phyloP scores from a whole-genome alignment of 2,113 vertebrate genomes.

The Mormyrus lacerda region DNA sequence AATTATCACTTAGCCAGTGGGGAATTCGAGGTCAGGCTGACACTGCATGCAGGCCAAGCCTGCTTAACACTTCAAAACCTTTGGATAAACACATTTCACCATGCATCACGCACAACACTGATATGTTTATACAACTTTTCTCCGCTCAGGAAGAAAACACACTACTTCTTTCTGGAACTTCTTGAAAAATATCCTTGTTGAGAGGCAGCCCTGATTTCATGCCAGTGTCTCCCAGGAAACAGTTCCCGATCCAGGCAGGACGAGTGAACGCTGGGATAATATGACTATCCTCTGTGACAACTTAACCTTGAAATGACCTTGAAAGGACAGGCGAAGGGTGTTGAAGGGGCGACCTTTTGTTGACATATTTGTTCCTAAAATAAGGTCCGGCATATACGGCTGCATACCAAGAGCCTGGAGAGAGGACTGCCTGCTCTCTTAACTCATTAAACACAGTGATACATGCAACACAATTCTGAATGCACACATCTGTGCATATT shows the following conservation, averaged over 20 bases:
- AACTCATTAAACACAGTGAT: not conserved
- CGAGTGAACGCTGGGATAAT: not conserved
- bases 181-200: not conserved
- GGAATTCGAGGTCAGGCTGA: not conserved
- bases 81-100: not conserved
- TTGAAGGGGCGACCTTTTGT: not conserved
- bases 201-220: not conserved
- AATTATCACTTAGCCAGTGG: not conserved
- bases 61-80: not conserved
- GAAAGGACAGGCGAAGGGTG: not conserved
- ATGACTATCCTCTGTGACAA: not conserved
- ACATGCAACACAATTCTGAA: not conserved
- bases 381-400: not conserved
- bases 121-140: not conserved
- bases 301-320: not conserved
- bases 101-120: not conserved
- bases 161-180: not conserved
- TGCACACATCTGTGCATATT: not conserved
- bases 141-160: not conserved
- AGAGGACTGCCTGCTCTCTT: not conserved
- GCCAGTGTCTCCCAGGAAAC: not conserved
- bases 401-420: not conserved
- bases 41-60: not conserved
- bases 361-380: not conserved
- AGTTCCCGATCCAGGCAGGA: not conserved